Percentiles rank a stretch among this genome's conserved stretches.
Evolutionary conservation across 2,797 vertebrate species (phyloP).

Genomic region (Anguilla marmorata): DNA sequence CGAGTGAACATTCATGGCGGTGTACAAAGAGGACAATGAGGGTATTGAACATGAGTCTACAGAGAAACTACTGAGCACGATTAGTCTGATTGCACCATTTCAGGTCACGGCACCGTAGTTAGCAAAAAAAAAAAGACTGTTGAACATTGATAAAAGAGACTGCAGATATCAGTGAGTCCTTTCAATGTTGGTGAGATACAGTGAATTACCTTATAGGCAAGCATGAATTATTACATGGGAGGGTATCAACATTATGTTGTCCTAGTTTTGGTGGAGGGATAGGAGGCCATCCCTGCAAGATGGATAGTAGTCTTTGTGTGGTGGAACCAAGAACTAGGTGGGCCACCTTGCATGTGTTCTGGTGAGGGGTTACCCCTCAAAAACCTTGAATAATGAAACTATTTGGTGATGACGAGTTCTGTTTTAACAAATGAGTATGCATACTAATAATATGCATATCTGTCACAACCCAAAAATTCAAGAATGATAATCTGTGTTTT

Average conservation of each 20-base stretch:
- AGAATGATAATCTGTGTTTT: not conserved
- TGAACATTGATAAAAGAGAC: slow-evolving; percentile 46
- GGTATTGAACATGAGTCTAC: slow-evolving; percentile 35
- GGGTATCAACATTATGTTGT: not conserved
- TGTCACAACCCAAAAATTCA: not conserved
- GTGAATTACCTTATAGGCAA: not conserved
- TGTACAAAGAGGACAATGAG: slow-evolving; percentile 27
- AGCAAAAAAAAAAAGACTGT: slow-evolving; percentile 42
- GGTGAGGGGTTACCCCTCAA: not conserved
- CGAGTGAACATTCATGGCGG: slow-evolving; percentile 28
- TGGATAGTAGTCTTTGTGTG: not conserved
- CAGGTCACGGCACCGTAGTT: slow-evolving; percentile 40
- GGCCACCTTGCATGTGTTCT: not conserved
- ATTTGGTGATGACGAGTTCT: not conserved
- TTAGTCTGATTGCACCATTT: slow-evolving; percentile 51
- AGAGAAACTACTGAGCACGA: slow-evolving; percentile 47
- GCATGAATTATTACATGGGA: not conserved
- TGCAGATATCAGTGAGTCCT: slow-evolving; percentile 21
- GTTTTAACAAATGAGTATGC: not conserved
- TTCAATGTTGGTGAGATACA: not conserved
- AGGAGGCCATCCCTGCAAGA: not conserved
- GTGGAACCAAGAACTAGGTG: not conserved
- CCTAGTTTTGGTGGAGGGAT: slow-evolving; percentile 2
- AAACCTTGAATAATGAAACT: not conserved
- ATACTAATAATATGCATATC: not conserved